A percentile compares a stretch with the other conserved stretches of the same genome.
Evolutionary conservation across 2,888 invertebrate genomes (phyloP).

Genomic region (Apotomis turbidana): DNA sequence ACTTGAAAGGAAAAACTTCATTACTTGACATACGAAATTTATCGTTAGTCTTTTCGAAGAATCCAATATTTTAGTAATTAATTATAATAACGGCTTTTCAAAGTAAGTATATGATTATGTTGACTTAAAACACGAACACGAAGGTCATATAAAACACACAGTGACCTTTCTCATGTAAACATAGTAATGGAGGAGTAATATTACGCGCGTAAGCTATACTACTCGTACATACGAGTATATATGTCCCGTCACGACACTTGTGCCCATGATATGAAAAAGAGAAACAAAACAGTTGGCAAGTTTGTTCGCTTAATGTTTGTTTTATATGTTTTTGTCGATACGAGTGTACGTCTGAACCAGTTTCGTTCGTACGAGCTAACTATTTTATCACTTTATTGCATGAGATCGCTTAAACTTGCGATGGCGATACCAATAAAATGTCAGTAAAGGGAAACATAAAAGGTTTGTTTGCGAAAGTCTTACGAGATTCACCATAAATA

Average conservation of each 20-base stretch:
- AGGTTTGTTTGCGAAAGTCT: constrained; percentile 41
- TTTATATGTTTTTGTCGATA: constrained; percentile 79
- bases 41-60: too few relatives aligned
- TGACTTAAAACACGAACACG: too few relatives aligned
- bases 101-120: too few relatives aligned
- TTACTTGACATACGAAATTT: too few relatives aligned
- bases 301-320: constrained; percentile 75
- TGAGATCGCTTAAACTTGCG: constrained; percentile 77
- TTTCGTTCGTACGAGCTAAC: constrained; percentile 73
- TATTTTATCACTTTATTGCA: constrained; percentile 83
- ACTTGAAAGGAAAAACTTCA: too few relatives aligned
- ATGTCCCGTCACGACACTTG: constrained; percentile 24
- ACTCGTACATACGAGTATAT: too few relatives aligned
- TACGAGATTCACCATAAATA: constrained; percentile 39
- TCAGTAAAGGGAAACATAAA: constrained; percentile 63
- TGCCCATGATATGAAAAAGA: constrained; percentile 59
- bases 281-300: constrained; percentile 74
- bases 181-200: not conserved
- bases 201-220: not conserved
- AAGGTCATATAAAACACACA: not conserved
- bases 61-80: too few relatives aligned
- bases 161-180: not conserved
- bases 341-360: constrained; percentile 62
- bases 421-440: constrained; percentile 73
- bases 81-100: too few relatives aligned